These are phyloP conservation scores for Furnarius figulus DNA, from an alignment of 2,113 vertebrate species.

Conservation along the genomic window DNA sequence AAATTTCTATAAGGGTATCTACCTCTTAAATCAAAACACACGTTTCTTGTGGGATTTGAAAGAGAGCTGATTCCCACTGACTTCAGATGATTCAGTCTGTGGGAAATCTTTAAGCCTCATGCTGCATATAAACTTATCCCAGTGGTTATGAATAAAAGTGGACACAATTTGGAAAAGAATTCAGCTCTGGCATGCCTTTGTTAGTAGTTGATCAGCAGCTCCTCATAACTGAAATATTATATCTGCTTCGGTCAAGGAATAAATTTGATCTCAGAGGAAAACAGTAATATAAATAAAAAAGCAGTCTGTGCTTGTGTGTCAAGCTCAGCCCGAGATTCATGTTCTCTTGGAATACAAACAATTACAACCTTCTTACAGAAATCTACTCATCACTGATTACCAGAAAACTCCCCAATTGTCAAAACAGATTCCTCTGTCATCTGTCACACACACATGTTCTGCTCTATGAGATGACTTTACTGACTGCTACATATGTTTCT, in stretches of 20 bases:
- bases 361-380: background rate
- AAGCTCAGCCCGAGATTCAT: background rate
- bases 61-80: background rate
- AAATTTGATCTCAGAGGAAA: background rate
- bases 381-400: background rate
- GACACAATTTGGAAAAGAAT: background rate
- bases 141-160: background rate
- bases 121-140: background rate
- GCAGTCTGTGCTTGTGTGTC: background rate
- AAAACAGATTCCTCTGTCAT: background rate
- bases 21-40: background rate
- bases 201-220: background rate
- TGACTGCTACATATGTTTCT: background rate
- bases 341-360: background rate
- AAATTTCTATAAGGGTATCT: background rate
- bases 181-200: fast-evolving
- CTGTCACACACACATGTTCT: background rate
- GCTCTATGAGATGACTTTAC: background rate
- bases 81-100: conserved; percentile 9
- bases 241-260: background rate
- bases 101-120: background rate
- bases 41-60: background rate
- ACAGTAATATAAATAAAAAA: background rate
- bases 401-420: background rate
- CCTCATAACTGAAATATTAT: background rate